Evolutionary conservation across 2,888 invertebrate genomes (phyloP), one percentile per base, ranked within the genome.

Genomic region (Aphrophora alni): DNA sequence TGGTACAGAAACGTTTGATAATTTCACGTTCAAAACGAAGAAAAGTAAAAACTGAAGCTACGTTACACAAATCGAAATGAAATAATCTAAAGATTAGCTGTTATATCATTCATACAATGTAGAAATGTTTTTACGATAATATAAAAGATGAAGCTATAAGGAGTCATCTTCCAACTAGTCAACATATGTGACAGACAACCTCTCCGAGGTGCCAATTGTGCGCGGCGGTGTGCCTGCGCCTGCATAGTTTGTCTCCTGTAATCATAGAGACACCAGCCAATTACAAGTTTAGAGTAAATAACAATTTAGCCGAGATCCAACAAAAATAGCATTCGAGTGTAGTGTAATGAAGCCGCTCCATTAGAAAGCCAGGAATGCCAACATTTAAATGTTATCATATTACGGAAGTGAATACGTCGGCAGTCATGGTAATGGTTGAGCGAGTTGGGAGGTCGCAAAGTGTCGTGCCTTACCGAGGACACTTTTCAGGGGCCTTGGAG

Each of bases 241-340:
- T 59, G 59, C 21, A 21, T 59, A 59, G 59, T 59, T 59, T 59
- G 59, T 59, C 59, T 59, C 21, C 21, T 59, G 59, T 59, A 59
- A 59, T 59, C 59, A 59, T 59, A 59, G 59, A 59, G 59, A 21
- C 59, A 59, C 59, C 21, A 59, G n/a, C 59, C 59, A 59, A 59
- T 59, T 59, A 59, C 59, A 59, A 59, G 59, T 59, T 59, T 59
- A 59, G 59, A 59, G 59, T 59, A 59, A 59, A 59, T 59, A 59
- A 59, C 59, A 59, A 59, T 59, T 21, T 21, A 59, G 21, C 59
- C 44, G 44, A 14, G 12, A n/a, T n/a, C n/a, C n/a, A n/a, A n/a
- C n/a, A n/a, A n/a, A n/a, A n/a, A n/a, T n/a, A n/a, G n/a, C n/a
- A 44, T 44, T 33, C 10, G 33, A 33, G 33, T 33, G 12, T 44